These are phyloP conservation scores for Tapera naevia DNA, from an alignment of 2,797 vertebrate genomes.

Conservation along the genomic window DNA sequence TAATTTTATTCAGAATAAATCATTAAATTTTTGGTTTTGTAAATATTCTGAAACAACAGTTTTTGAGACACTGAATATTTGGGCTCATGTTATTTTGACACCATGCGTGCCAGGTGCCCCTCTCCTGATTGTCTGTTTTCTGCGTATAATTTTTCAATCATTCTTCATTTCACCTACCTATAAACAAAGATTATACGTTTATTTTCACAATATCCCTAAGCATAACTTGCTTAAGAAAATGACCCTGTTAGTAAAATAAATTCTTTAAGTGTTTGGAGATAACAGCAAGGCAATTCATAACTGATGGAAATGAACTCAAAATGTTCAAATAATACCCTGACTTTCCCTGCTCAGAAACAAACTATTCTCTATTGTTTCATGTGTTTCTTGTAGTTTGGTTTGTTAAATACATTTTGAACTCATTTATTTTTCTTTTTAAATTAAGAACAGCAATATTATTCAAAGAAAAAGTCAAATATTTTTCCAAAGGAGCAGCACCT, in stretches of 20 bases:
- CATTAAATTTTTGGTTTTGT: not conserved
- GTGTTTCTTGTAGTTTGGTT: not conserved
- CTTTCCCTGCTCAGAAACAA: not conserved
- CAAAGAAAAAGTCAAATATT: not conserved
- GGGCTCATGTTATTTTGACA: not conserved
- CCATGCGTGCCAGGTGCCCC: not conserved
- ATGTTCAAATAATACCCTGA: not conserved
- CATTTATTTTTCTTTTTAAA: not conserved
- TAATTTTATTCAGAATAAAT: constrained; percentile 40
- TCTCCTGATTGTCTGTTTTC: not conserved
- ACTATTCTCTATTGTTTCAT: not conserved
- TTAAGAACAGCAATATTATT: not conserved
- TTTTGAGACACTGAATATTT: not conserved
- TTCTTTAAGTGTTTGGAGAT: not conserved
- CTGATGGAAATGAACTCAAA: not conserved
- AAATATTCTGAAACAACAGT: not conserved
- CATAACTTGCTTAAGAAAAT: not conserved
- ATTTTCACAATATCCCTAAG: not conserved
- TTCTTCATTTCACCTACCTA: not conserved
- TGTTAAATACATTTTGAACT: not conserved
- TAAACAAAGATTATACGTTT: not conserved
- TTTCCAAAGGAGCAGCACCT: not conserved
- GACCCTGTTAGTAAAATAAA: not conserved
- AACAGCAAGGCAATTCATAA: not conserved
- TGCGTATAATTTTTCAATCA: not conserved